These are phyloP conservation scores for Miltochrista miniata DNA, from an alignment of 2,888 invertebrate species.

Conservation along the genomic window DNA sequence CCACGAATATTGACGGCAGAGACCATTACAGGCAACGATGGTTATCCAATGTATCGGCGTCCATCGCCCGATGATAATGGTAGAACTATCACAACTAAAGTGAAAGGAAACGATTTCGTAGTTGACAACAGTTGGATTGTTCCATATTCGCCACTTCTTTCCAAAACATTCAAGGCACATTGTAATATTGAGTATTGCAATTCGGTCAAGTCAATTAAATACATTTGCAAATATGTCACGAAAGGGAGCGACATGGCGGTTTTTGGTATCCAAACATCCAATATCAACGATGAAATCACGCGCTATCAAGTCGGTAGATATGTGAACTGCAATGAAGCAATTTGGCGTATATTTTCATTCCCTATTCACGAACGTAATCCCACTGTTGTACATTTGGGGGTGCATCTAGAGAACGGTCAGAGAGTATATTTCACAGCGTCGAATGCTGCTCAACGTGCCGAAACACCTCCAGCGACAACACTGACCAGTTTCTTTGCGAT, in stretches of 20 bases:
- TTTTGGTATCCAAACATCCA: constrained; percentile 5
- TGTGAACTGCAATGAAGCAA: constrained; percentile 1
- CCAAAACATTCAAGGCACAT: constrained; percentile 15
- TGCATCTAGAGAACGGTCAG: constrained; percentile 4
- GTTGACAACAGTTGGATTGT: constrained; percentile 1
- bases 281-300: constrained; percentile 10
- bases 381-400: constrained; percentile 15
- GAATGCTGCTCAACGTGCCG: constrained; percentile 7
- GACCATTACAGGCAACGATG: no score
- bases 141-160: neutral
- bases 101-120: constrained; percentile 5
- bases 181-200: constrained; percentile 25
- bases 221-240: constrained; percentile 24
- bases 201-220: constrained; percentile 8
- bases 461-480: constrained; percentile 10
- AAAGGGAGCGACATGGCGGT: constrained; percentile 25
- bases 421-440: constrained; percentile 15
- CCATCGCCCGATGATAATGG: constrained; percentile 30
- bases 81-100: constrained; percentile 27
- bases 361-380: constrained; percentile 14
- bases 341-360: constrained; percentile 18
- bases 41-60: constrained; percentile 34
- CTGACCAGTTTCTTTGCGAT: constrained; percentile 28
- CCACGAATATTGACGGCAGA: no score
- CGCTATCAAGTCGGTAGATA: constrained; percentile 9